A percentile compares a stretch with the other conserved stretches of the same genome.
These are phyloP conservation scores for Rhodophaea formosa DNA, from an alignment of 2,888 invertebrate species.

Conservation along the genomic window DNA sequence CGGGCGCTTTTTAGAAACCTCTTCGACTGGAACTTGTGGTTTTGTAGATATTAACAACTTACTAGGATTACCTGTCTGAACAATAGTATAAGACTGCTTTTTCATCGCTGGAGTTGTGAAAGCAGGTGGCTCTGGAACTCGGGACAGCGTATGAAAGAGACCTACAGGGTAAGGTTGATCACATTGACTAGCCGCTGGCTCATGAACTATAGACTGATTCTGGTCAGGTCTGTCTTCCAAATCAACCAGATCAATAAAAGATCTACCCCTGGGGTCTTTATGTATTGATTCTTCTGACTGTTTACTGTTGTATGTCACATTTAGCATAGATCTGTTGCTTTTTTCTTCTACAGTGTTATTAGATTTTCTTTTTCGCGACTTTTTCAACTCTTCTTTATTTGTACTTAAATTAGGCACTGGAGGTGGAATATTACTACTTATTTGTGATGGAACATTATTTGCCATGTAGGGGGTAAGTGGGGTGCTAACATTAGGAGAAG, in stretches of 20 bases:
- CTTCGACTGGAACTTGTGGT: slow-evolving; percentile 42
- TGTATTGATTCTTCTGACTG: not conserved
- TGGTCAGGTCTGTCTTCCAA: not conserved
- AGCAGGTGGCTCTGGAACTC: slow-evolving; percentile 33
- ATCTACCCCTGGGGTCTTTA: not conserved
- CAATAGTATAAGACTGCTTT: slow-evolving; percentile 70
- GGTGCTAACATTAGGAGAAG: not conserved
- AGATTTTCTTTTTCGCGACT: slow-evolving; percentile 10
- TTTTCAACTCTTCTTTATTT: not conserved
- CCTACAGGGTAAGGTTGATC: slow-evolving; percentile 69
- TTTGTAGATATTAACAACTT: slow-evolving; percentile 73
- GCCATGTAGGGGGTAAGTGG: not conserved
- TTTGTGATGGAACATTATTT: not conserved
- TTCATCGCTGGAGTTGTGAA: slow-evolving; percentile 67
- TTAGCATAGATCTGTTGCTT: slow-evolving; percentile 11
- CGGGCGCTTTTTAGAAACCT: slow-evolving; percentile 47
- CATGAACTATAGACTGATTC: not conserved
- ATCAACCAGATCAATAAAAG: slow-evolving; percentile 37
- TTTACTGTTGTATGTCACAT: not conserved
- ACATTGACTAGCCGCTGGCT: not conserved
- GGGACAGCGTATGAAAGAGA: slow-evolving; percentile 58
- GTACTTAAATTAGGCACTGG: not conserved
- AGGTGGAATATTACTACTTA: not conserved
- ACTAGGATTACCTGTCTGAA: slow-evolving; percentile 70
- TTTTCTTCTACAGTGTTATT: slow-evolving; percentile 15